phyloP scores from a whole-genome alignment of 2,113 vertebrate species.

The Ibidorhyncha struthersii region DNA sequence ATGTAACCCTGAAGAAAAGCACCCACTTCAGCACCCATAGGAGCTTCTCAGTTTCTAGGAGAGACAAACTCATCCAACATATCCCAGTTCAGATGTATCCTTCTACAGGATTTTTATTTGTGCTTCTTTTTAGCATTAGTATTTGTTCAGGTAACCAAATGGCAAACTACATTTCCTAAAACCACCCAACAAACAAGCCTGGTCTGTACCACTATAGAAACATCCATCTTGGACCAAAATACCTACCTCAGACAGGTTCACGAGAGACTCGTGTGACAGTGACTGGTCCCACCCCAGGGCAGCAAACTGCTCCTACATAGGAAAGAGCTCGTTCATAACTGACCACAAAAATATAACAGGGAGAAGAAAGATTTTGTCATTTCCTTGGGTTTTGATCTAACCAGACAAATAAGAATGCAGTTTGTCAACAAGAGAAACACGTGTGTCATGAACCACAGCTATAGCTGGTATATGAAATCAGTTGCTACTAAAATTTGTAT shows the following conservation, averaged over 20 bases:
- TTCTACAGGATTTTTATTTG: not conserved
- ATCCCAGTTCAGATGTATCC: not conserved
- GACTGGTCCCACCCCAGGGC: constrained; percentile 77
- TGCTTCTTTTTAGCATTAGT: not conserved
- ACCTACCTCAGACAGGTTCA: constrained; percentile 80
- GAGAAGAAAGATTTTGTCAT: not conserved
- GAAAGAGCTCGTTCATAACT: not conserved
- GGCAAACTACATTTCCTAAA: not conserved
- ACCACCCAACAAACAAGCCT: not conserved
- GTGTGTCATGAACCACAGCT: not conserved
- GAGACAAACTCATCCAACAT: not conserved
- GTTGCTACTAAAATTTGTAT: no score
- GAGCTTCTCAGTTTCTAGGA: not conserved
- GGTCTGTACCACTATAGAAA: not conserved
- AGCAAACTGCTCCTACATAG: constrained; percentile 75
- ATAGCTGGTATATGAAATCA: not conserved
- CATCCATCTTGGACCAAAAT: not conserved
- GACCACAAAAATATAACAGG: not conserved
- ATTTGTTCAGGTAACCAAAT: not conserved
- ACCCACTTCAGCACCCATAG: not conserved
- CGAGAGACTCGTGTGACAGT: constrained; percentile 79
- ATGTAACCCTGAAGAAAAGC: not conserved
- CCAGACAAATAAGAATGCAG: not conserved
- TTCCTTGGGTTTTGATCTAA: not conserved
- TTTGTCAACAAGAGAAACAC: not conserved